A percentile compares a stretch with the other conserved stretches of the same genome.
Conservation (phyloP, 2,888 invertebrate species). For the Heliconius sara region DNA sequence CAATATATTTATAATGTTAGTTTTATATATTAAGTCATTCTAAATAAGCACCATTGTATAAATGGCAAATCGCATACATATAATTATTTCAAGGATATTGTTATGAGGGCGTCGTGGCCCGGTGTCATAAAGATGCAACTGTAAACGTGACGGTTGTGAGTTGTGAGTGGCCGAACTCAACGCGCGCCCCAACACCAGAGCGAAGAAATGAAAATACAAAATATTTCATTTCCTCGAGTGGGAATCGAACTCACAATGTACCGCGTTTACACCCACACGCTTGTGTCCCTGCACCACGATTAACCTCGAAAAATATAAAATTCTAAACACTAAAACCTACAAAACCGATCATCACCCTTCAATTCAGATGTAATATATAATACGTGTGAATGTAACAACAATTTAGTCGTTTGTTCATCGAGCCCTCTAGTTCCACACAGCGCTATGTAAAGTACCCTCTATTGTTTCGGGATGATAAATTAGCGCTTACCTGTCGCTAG, state of each 20-base stretch:
- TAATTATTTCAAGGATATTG: neutral
- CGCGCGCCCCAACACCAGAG: too few species aligned
- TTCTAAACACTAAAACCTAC: slow-evolving; percentile 1
- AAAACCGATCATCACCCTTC: slow-evolving; percentile 26
- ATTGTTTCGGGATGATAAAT: slow-evolving; percentile 82
- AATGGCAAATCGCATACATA: neutral
- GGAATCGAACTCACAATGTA: neutral
- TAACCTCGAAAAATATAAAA: too few species aligned
- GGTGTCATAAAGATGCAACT: too few species aligned
- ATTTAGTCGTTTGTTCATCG: slow-evolving; percentile 63
- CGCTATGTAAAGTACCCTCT: slow-evolving; percentile 57
- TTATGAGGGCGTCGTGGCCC: too few species aligned
- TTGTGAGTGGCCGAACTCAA: too few species aligned
- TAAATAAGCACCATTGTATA: neutral
- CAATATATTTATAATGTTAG: slow-evolving; percentile 1
- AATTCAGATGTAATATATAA: slow-evolving; percentile 30
- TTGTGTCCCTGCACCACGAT: neutral
- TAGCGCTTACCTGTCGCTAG: slow-evolving; percentile 81
- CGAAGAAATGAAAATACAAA: too few species aligned
- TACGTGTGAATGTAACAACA: slow-evolving; percentile 47
- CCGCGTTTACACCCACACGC: neutral
- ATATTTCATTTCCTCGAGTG: neutral
- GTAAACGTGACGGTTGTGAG: too few species aligned
- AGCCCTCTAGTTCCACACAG: slow-evolving; percentile 64
- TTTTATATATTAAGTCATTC: neutral